Base-by-base conservation (phyloP, 2,113 vertebrate species). In the Lynx canadensis region DNA sequence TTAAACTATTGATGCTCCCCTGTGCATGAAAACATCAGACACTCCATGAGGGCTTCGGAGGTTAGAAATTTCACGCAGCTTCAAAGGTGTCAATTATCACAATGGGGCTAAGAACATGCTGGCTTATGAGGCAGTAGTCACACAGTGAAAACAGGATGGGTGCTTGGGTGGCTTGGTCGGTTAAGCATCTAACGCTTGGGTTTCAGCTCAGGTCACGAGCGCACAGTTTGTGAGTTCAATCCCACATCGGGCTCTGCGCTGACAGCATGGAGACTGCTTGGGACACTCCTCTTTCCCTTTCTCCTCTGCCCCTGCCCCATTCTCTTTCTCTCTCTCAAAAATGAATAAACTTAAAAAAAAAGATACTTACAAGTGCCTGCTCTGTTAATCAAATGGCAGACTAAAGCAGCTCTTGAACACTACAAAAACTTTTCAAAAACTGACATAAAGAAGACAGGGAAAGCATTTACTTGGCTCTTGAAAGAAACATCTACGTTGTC, bases 401-500 rank as follows among this genome's bases (percentile, higher is more conserved):
- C 15, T 15, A 68, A 88, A 88, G 55, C 25, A 91, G 63, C 14
- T 71, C 50, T 81, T 69, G 36, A 45, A 78, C 4, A 57, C 69
- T 12, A 50, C 31, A 83, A 91, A 91, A 83, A n/a, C n/a, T 81
- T 81, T 89, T 79, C 7, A 94, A 90, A 96, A 94, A 73, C 6
- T 27, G 69, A 88, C 25, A 52, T 15, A 36, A 92, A 79, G 50
- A 74, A 63, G n/a, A 86, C 48, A 27, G 74, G 93, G 73, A 91
- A 91, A 74, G 23, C 10, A 36, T 11, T 83, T 94, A 60, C 18
- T 38, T 38, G 31, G 31, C 25, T 88, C 55, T 88, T 68, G 71
- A n/a, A 69, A 73, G 41, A 92, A 84, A 14, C 66, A 50, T 52
- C 50, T 87, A 5, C 76, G 14, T 27, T 87, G n/a, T n/a, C 78